A percentile compares a stretch with the other conserved stretches of the same genome.
Conservation (phyloP, 2,113 vertebrate species). For the Perccottus glenii region DNA sequence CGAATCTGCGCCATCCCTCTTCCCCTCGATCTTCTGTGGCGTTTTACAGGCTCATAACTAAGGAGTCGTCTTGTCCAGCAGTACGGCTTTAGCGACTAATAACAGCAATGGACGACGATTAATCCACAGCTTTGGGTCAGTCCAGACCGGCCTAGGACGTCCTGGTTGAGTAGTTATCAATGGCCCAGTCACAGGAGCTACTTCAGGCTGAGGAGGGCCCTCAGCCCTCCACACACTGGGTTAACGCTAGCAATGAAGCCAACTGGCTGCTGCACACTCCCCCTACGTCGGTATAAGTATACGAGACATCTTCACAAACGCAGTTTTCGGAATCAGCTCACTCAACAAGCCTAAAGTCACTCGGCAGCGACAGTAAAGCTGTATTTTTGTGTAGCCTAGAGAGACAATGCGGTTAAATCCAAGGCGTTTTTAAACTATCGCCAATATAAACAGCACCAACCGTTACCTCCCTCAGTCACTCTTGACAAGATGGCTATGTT, state of each 20-base stretch:
- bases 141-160: constrained; percentile 65
- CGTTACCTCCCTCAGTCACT: constrained; percentile 60
- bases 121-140: constrained; percentile 16
- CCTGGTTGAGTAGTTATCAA: constrained; percentile 59
- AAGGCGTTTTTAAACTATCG: constrained; percentile 24
- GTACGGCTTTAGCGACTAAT: constrained; percentile 32
- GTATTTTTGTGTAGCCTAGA: neutral
- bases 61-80: constrained; percentile 54
- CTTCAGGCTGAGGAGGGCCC: constrained; percentile 75
- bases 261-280: constrained; percentile 71
- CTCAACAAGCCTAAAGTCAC: neutral
- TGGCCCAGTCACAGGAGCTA: constrained; percentile 66
- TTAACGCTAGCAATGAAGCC: constrained; percentile 68
- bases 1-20: constrained; percentile 78
- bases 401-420: constrained; percentile 7
- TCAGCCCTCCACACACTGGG: constrained; percentile 72
- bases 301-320: constrained; percentile 79
- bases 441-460: constrained; percentile 41
- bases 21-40: constrained; percentile 80
- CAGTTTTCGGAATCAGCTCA: constrained; percentile 21
- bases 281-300: constrained; percentile 85
- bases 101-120: neutral
- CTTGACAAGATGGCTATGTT: constrained; percentile 79
- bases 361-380: constrained; percentile 10
- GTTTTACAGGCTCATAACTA: constrained; percentile 70